Conservation (phyloP, 2,113 vertebrate species). For the Sylvilagus bachmani region DNA sequence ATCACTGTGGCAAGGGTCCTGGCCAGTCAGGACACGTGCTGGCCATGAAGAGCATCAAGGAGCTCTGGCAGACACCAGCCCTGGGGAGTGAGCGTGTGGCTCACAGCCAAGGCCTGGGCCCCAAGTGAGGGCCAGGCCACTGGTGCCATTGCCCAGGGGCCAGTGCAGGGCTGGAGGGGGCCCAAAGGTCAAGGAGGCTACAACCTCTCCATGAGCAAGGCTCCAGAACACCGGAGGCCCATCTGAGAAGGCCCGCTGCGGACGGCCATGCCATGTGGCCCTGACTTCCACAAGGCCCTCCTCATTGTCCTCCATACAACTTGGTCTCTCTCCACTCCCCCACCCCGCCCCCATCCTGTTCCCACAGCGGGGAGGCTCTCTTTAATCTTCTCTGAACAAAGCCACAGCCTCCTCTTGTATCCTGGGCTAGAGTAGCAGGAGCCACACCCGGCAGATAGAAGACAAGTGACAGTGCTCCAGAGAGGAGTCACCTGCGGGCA, state of each 20-base stretch:
- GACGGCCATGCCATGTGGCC: too few species aligned
- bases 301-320: too few species aligned
- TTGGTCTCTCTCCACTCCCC: too few species aligned
- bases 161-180: too few species aligned
- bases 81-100: neutral
- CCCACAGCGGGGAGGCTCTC: neutral
- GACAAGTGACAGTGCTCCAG: neutral
- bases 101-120: neutral
- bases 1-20: neutral
- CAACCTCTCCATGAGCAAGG: neutral
- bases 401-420: neutral
- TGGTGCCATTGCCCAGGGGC: neutral
- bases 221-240: neutral
- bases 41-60: neutral
- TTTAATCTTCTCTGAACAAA: neutral
- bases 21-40: neutral
- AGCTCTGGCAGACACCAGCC: neutral
- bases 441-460: accelerated
- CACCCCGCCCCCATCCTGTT: neutral
- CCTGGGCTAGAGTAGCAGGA: neutral
- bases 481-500: too few species aligned
- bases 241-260: neutral
- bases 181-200: neutral
- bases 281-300: too few species aligned
- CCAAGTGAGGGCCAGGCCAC: too few species aligned